phyloP scores from a whole-genome alignment of 2,888 invertebrate genomes.

The Bursaphelenchus okinawaensis region DNA sequence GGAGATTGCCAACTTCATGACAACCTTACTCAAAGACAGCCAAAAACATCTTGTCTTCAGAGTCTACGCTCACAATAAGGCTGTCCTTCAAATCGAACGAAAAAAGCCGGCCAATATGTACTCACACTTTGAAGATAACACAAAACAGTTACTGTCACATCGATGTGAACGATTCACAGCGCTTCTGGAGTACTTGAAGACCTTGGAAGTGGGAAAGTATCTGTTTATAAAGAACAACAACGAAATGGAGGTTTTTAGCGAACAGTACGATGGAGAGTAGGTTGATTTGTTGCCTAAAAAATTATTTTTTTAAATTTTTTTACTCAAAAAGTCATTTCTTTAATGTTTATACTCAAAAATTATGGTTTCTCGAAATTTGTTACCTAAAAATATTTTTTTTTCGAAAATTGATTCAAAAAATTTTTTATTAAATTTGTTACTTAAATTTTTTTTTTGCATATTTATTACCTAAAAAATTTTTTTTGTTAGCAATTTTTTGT shows the following conservation, averaged over 20 bases:
- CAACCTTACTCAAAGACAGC: constrained; percentile 24
- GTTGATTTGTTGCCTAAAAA: too few relatives aligned
- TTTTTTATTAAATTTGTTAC: too few relatives aligned
- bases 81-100: constrained; percentile 21
- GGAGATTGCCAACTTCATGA: constrained; percentile 17
- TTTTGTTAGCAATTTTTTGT: too few relatives aligned
- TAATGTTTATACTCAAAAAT: too few relatives aligned
- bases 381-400: too few relatives aligned
- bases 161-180: constrained; percentile 19
- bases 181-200: constrained; percentile 17
- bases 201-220: constrained; percentile 26
- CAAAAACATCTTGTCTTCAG: constrained; percentile 18
- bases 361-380: too few relatives aligned
- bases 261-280: constrained; percentile 3
- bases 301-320: too few relatives aligned
- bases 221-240: constrained; percentile 17
- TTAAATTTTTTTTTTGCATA: too few relatives aligned
- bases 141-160: constrained; percentile 17
- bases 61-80: constrained; percentile 10
- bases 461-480: too few relatives aligned
- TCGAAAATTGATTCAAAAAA: too few relatives aligned
- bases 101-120: constrained; percentile 9
- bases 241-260: constrained; percentile 12
- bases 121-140: background rate
- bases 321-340: too few relatives aligned